Conservation (phyloP, 92 coral and sea anemone species). For the Meandrina meandrites region DNA sequence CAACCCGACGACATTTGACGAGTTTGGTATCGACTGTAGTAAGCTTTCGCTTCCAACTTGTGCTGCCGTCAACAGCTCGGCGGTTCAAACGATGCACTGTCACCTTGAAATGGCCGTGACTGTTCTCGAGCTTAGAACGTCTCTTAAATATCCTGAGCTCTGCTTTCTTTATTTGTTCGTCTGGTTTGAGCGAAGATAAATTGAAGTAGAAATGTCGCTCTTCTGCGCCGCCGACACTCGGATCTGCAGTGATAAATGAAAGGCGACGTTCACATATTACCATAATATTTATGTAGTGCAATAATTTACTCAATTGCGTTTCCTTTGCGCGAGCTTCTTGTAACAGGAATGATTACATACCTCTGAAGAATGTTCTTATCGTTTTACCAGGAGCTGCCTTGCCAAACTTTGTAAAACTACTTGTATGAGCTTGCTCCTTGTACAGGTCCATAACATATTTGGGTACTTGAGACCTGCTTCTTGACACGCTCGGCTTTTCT, state of each 20-base stretch:
- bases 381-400: slow-evolving; percentile 69
- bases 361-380: slow-evolving; percentile 88
- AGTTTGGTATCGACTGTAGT: slow-evolving; percentile 49
- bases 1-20: slow-evolving; percentile 82
- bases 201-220: slow-evolving; percentile 83
- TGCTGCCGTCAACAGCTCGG: slow-evolving; percentile 55
- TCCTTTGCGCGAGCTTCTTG: background rate
- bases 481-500: slow-evolving; percentile 73
- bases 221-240: slow-evolving; percentile 63
- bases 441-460: slow-evolving; percentile 83
- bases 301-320: slow-evolving; percentile 18
- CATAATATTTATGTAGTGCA: slow-evolving; percentile 21
- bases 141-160: slow-evolving; percentile 86
- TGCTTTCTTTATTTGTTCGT: slow-evolving; percentile 75
- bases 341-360: slow-evolving; percentile 42
- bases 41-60: slow-evolving; percentile 75
- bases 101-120: slow-evolving; percentile 70
- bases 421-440: slow-evolving; percentile 69
- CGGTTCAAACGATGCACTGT: slow-evolving; percentile 70
- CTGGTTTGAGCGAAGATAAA: slow-evolving; percentile 65
- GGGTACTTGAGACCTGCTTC: slow-evolving; percentile 83
- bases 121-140: slow-evolving; percentile 70
- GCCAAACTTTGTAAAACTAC: slow-evolving; percentile 71
- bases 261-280: slow-evolving; percentile 24
- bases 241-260: slow-evolving; percentile 24